A percentile compares a stretch with the other conserved stretches of the same genome.
These are phyloP conservation scores for Lepus americanus DNA, from an alignment of 2,113 vertebrate genomes.

Conservation along the genomic window DNA sequence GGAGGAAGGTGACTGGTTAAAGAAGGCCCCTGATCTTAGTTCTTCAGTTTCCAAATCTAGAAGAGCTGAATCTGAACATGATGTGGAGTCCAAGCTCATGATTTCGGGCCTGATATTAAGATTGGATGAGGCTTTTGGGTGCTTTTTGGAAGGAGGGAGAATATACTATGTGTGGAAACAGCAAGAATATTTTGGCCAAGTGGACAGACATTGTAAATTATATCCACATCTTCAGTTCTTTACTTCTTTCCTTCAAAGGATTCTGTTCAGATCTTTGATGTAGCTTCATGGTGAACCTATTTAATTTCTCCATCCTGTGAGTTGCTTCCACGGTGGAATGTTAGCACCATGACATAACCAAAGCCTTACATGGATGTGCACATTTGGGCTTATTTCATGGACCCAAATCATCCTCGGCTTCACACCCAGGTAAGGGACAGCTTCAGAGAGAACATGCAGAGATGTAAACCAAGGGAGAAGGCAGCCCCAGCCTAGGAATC, in stretches of 20 bases:
- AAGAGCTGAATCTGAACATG: background rate
- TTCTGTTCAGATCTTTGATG: background rate
- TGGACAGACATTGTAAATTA: background rate
- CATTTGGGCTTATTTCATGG: background rate
- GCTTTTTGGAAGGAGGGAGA: background rate
- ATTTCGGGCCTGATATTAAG: fast-evolving
- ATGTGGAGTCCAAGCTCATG: background rate
- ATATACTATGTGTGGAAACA: background rate
- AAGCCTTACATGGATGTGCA: background rate
- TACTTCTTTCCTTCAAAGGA: background rate
- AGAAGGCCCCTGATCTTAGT: background rate
- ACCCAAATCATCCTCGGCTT: background rate
- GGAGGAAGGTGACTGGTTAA: background rate
- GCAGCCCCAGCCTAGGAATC: background rate
- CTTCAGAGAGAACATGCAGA: background rate
- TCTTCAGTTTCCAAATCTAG: background rate
- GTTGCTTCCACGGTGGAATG: background rate
- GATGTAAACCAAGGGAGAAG: background rate
- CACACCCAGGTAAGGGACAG: background rate
- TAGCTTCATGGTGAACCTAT: background rate
- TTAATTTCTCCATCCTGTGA: background rate
- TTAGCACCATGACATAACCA: background rate
- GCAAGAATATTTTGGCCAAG: background rate
- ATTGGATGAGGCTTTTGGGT: background rate
- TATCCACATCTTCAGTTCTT: background rate